phyloP scores from a whole-genome alignment of 2,113 vertebrate species.

The Hippocampus abdominalis region DNA sequence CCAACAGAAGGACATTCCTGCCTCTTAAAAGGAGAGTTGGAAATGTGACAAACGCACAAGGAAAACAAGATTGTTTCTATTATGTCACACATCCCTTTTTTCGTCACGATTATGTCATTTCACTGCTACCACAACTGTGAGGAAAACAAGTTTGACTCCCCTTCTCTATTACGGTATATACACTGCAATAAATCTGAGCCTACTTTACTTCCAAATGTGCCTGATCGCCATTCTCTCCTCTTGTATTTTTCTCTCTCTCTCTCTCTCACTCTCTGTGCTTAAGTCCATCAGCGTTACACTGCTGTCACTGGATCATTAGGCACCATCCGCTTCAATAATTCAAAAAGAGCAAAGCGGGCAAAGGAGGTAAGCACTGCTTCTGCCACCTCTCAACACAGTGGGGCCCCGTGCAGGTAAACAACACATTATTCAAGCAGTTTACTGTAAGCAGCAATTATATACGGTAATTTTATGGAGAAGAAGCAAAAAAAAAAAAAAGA shows the following conservation, averaged over 20 bases:
- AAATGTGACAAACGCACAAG: too few species aligned
- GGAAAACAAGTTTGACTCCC: too few species aligned
- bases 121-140: too few species aligned
- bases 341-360: conserved; percentile 61
- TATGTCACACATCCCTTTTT: too few species aligned
- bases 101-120: too few species aligned
- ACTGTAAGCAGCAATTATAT: neutral
- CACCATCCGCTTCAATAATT: conserved; percentile 66
- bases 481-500: too few species aligned
- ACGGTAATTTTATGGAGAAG: too few species aligned
- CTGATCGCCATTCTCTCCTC: too few species aligned
- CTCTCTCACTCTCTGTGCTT: conserved; percentile 8
- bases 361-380: conserved; percentile 29
- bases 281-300: conserved; percentile 34
- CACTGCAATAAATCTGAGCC: neutral
- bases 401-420: conserved; percentile 39
- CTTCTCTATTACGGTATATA: neutral
- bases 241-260: neutral
- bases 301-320: conserved; percentile 54
- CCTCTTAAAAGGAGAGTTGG: too few species aligned
- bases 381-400: conserved; percentile 48
- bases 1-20: too few species aligned
- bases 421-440: conserved; percentile 29
- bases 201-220: neutral
- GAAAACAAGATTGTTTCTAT: too few species aligned